Evolutionary conservation across 2,113 vertebrate species (phyloP).

Genomic region (Melanocharis versteri): DNA sequence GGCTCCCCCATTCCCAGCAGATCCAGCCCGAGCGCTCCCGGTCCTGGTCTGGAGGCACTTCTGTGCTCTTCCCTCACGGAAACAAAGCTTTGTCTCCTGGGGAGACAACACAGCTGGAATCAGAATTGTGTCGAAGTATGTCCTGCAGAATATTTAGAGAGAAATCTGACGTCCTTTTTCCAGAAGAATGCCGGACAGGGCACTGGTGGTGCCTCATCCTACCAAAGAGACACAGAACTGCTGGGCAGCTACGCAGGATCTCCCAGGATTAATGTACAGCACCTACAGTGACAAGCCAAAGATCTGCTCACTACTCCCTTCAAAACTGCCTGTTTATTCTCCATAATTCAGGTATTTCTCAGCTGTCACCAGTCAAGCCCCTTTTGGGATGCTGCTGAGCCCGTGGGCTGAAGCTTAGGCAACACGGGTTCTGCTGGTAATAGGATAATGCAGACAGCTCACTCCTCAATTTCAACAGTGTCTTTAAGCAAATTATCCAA

Average conservation of each 20-base stretch:
- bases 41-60: not conserved
- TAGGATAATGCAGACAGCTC: not conserved
- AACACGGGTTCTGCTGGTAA: not conserved
- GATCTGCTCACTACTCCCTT: not conserved
- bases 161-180: not conserved
- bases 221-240: not conserved
- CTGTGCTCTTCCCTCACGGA: not conserved
- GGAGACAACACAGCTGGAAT: not conserved
- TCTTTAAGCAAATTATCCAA: not conserved
- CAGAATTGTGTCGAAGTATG: not conserved
- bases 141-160: not conserved
- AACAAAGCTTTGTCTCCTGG: not conserved
- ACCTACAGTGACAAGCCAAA: not conserved
- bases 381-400: not conserved
- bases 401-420: not conserved
- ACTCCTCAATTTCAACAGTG: not conserved
- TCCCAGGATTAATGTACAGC: not conserved
- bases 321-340: not conserved
- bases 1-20: not conserved
- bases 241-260: not conserved
- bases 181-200: not conserved
- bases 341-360: not conserved
- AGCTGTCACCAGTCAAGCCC: not conserved
- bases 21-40: not conserved
- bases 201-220: not conserved